These are phyloP conservation scores for Neoscelio sp. DNA, from an alignment of 2,888 invertebrate genomes.

Conservation along the genomic window DNA sequence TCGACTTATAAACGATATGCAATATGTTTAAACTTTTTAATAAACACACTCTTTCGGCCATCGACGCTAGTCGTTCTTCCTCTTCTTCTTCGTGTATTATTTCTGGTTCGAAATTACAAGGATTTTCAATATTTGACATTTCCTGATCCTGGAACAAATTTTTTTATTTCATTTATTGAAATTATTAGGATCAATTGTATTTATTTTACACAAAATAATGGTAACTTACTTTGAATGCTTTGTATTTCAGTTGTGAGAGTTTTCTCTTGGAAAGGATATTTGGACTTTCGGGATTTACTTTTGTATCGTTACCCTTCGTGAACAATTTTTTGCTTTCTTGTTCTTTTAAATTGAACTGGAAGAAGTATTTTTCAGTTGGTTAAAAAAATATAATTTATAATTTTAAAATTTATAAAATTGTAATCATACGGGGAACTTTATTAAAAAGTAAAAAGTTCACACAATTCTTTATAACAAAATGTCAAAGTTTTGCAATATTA, in stretches of 20 bases:
- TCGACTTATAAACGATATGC: slow-evolving; percentile 87
- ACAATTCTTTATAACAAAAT: background rate
- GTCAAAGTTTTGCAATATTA: background rate
- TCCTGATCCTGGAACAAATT: slow-evolving; percentile 30
- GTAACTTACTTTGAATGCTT: slow-evolving; percentile 83
- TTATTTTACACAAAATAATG: slow-evolving; percentile 58
- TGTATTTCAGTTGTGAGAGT: slow-evolving; percentile 83
- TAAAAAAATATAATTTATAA: slow-evolving; percentile 1
- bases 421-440: background rate
- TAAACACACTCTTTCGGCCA: slow-evolving; percentile 89
- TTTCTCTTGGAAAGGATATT: slow-evolving; percentile 84
- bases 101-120: slow-evolving; percentile 87
- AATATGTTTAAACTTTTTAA: slow-evolving; percentile 89
- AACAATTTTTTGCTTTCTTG: slow-evolving; percentile 72
- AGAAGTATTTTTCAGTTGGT: slow-evolving; percentile 5
- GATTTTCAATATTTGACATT: slow-evolving; percentile 69
- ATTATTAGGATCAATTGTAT: slow-evolving; percentile 2
- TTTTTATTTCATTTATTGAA: background rate
- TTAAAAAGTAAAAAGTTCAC: slow-evolving; percentile 2
- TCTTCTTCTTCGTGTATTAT: slow-evolving; percentile 89
- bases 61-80: slow-evolving; percentile 86
- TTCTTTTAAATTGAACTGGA: slow-evolving; percentile 73
- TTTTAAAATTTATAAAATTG: background rate
- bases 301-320: slow-evolving; percentile 75
- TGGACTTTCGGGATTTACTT: slow-evolving; percentile 73